Conservation (phyloP, 2,888 invertebrate genomes). For the Cactoblastis cactorum region DNA sequence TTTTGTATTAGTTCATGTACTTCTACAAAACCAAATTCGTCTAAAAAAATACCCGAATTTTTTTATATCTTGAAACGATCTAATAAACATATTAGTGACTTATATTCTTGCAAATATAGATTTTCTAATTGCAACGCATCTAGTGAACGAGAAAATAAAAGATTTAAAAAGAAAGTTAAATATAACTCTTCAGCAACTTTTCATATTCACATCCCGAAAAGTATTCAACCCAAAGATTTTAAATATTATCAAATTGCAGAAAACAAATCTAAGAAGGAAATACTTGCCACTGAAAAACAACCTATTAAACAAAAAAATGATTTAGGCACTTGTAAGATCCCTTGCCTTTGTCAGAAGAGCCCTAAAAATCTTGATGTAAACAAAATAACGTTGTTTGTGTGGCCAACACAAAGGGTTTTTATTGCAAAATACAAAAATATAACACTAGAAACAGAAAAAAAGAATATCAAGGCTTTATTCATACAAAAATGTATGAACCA, state of each 20-base stretch:
- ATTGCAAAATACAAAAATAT: too few relatives aligned
- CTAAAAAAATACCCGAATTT: not conserved
- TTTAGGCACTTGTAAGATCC: not conserved
- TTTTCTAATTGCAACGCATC: not conserved
- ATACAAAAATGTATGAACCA: too few relatives aligned
- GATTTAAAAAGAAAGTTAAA: not conserved
- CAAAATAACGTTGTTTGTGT: not conserved
- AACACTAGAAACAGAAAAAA: too few relatives aligned
- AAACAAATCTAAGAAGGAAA: not conserved
- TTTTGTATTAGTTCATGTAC: not conserved
- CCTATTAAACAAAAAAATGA: not conserved
- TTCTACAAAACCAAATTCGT: not conserved
- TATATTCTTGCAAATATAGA: not conserved
- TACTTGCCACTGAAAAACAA: not conserved
- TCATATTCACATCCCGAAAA: not conserved
- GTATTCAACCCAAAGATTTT: not conserved
- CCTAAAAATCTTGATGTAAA: constrained; percentile 16
- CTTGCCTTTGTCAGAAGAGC: not conserved
- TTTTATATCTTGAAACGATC: not conserved
- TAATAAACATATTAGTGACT: not conserved
- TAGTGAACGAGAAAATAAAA: not conserved
- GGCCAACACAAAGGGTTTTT: too few relatives aligned
- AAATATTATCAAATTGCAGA: not conserved
- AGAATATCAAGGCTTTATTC: too few relatives aligned
- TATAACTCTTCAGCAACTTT: not conserved